Base-by-base conservation (phyloP, 2,888 invertebrate genomes). In the Chalcis sispes region DNA sequence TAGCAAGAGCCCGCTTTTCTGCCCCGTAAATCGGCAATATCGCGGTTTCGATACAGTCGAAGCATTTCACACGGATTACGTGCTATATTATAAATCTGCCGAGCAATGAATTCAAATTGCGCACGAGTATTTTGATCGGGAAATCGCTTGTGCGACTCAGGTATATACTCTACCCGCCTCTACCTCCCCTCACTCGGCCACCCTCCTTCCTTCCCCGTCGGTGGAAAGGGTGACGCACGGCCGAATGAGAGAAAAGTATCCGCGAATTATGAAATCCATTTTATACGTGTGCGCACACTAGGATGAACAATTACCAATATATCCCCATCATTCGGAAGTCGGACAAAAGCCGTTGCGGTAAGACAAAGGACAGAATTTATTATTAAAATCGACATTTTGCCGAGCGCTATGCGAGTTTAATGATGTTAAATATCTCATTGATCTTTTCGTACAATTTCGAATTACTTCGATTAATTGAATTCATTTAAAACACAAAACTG, bases 61-160 rank as follows among this genome's bases (percentile, higher is more conserved):
- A 29, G 23, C 48, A 23, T 10, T 42, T 48, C 48, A 23, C 48
- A 23, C 15, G 48, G 48, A 69, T 70, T 70, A 70, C 61, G 50
- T 50, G 52, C 40, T 70, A 25, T 52, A 61, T 70, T 70, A 61
- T 70, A 61, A 70, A 70, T 70, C 58, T 52, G 40, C 32, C 10
- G 5, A 27, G 70, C 61, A 70, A 70, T 70, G 36, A 52, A 70
- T 70, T 61, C 70, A 52, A 70, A 61, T 52, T 61, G 61, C 27
- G 70, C 50, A 61, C 32, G 27, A 27, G 50, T 61, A 61, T 52
- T 70, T 70, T 70, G 61, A 70, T 70, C 61, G 70, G 70, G 61
- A 15, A 23, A 42, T 46, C 27, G 54, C 1, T 29, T 20, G 50
- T 5, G 20, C 18, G 18, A 20, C 2, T 4, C 15, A 15, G 42